Percentiles rank a stretch among this genome's conserved stretches.
These are phyloP conservation scores for Hemitrygon akajei DNA, from an alignment of 2,797 vertebrate genomes.

Conservation along the genomic window DNA sequence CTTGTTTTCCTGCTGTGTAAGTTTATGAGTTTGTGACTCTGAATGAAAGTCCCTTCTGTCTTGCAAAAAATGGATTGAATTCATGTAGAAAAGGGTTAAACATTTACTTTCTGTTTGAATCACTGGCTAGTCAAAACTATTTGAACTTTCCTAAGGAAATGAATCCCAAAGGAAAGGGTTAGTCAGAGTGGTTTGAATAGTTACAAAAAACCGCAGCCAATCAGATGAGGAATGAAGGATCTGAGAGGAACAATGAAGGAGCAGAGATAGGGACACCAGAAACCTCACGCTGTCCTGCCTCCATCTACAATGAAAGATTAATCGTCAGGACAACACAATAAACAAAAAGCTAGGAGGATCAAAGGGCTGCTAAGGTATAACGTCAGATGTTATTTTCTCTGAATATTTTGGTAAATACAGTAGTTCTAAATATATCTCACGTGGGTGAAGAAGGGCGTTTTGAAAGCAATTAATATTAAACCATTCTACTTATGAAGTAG, in stretches of 20 bases:
- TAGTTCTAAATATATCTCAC: neutral
- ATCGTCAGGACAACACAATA: neutral
- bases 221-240: neutral
- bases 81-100: neutral
- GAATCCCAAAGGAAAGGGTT: constrained; percentile 29
- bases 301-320: neutral
- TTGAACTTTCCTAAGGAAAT: constrained; percentile 34
- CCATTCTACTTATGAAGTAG: neutral
- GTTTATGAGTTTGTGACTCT: too few relatives aligned
- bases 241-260: neutral
- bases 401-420: neutral
- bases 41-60: neutral
- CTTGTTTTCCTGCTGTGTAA: too few relatives aligned
- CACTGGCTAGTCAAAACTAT: neutral
- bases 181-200: constrained; percentile 24
- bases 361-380: neutral
- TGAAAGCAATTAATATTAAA: neutral
- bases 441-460: neutral
- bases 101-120: constrained; percentile 16
- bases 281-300: neutral
- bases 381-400: neutral
- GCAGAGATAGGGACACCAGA: neutral
- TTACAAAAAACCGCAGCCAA: neutral
- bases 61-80: neutral
- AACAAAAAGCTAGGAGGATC: neutral